Evolutionary conservation across 2,113 vertebrate genomes (phyloP).

Genomic region (Plectropomus leopardus): DNA sequence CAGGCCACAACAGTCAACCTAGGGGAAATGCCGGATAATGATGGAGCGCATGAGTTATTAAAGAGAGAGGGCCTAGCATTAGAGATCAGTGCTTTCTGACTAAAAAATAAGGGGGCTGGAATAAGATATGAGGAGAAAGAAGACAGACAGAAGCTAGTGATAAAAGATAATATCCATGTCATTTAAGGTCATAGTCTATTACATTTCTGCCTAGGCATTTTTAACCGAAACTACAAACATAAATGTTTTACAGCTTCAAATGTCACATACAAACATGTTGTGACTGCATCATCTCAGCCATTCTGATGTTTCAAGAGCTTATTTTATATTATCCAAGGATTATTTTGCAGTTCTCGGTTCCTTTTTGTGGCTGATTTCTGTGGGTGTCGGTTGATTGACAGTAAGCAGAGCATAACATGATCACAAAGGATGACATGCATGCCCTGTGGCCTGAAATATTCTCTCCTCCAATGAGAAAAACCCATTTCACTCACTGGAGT

Average conservation of each 20-base stretch:
- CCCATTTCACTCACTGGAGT: not conserved
- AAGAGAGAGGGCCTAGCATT: not conserved
- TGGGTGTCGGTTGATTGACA: conserved; percentile 18
- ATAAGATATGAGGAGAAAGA: not conserved
- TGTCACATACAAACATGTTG: not conserved
- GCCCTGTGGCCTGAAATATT: not conserved
- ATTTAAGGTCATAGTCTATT: not conserved
- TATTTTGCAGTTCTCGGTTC: conserved; percentile 12
- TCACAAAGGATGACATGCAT: conserved; percentile 6
- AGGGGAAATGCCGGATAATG: too few relatives aligned
- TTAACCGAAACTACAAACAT: not conserved
- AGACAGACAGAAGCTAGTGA: not conserved
- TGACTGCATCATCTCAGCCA: not conserved
- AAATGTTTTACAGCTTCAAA: not conserved
- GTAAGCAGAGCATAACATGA: not conserved
- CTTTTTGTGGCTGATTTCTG: conserved; percentile 12
- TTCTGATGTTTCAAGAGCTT: conserved; percentile 4
- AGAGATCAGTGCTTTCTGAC: not conserved
- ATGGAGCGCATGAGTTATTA: not conserved
- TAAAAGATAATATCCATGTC: not conserved
- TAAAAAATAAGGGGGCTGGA: not conserved
- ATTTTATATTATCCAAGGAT: not conserved
- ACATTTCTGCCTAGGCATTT: not conserved
- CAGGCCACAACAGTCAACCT: too few relatives aligned
- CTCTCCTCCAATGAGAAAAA: not conserved